Conservation (phyloP, 2,888 invertebrate species). For the Uropetala carovei region DNA sequence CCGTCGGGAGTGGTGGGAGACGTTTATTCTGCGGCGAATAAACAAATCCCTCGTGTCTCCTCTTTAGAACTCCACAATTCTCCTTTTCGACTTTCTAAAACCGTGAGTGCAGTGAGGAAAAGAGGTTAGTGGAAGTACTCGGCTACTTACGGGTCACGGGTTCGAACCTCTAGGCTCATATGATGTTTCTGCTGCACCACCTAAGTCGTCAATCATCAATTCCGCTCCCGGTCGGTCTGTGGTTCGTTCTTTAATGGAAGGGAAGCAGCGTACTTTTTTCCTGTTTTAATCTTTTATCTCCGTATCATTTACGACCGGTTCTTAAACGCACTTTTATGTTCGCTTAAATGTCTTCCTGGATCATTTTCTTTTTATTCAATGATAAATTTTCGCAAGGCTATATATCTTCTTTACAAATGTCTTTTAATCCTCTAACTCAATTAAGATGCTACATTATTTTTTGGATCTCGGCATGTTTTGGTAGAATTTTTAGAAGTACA, state of each 20-base stretch:
- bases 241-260: neutral
- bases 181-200: neutral
- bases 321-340: neutral
- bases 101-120: neutral
- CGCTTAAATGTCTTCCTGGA: neutral
- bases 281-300: neutral
- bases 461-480: too few species aligned
- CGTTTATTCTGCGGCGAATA: neutral
- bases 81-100: slow-evolving; percentile 3
- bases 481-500: too few species aligned
- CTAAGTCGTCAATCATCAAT: neutral
- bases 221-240: neutral
- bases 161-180: neutral
- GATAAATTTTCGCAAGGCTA: neutral
- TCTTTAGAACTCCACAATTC: neutral
- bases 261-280: neutral
- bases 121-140: neutral
- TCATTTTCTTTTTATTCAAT: neutral
- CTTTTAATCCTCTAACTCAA: too few species aligned
- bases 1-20: neutral
- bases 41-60: neutral
- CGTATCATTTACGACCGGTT: neutral
- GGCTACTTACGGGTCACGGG: neutral
- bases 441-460: too few species aligned
- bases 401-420: too few species aligned